Evolutionary conservation across 2,113 vertebrate species (phyloP), one percentile per base, ranked within the genome.

Genomic region (Ifrita kowaldi): DNA sequence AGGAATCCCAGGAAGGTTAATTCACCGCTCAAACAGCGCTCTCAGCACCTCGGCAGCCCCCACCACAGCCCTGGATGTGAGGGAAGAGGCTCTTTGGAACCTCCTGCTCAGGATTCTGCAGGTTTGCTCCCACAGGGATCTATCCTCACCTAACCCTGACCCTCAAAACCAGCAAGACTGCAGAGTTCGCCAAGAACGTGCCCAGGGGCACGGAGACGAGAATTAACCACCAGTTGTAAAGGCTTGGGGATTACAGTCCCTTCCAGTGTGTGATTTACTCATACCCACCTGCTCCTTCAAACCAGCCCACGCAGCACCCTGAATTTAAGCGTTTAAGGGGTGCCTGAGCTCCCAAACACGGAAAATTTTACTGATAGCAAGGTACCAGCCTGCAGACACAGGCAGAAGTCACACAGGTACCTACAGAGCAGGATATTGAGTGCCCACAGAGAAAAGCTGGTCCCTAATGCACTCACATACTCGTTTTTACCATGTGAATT

Each of bases 111-210:
- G 28, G 35, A 21, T 47, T 52, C 21, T 13, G 52, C 78, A 33
- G 70, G 42, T 49, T 16, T 1, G n/a, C 37, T 76, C 39, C 10
- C 68, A 59, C 32, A 18, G 39, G 73, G 69, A 78, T 64, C 69
- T 89, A 44, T 75, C 95, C 96, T 94, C 55, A 37, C 86, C 94
- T 87, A 84, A 95, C 94, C 95, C 94, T 67, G 73, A 90, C 94
- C 94, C 89, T 84, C 87, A 42, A 32, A 93, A 74, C 89, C 94
- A 91, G 83, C 65, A 46, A 9, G 65, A 44, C 83, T 79, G 77
- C 87, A 3, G 53, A 49, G 57, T 27, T 84, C 0, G 11, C 73
- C 87, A 68, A 5, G 65, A 87, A 85, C 18, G 7, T 5, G 63
- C 87, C 95, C 12, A 13, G 84, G 59, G 74, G 24, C 57, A 28